Evolutionary conservation across 2,113 vertebrate species (phyloP).

Genomic region (Microtus richardsoni): DNA sequence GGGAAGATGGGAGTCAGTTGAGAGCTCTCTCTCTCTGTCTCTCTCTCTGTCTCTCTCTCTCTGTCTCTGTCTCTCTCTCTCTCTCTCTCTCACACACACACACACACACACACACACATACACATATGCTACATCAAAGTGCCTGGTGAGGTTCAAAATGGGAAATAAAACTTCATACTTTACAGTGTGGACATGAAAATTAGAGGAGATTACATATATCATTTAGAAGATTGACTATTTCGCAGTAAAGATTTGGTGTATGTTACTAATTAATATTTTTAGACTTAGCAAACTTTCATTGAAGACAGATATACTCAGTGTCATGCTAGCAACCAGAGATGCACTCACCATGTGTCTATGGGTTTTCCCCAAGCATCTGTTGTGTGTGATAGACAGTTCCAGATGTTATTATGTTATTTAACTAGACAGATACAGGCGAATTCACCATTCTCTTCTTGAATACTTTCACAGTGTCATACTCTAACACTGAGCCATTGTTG

Average conservation of each 20-base stretch:
- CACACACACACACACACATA: too few species aligned
- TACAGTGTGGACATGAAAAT: background rate
- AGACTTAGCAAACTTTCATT: background rate
- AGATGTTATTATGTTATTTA: background rate
- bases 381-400: background rate
- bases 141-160: background rate
- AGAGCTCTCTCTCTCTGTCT: too few species aligned
- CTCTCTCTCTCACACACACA: too few species aligned
- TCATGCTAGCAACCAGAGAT: background rate
- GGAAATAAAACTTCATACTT: background rate
- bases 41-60: too few species aligned
- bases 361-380: background rate
- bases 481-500: background rate
- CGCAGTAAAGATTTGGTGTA: background rate
- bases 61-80: too few species aligned
- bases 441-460: background rate
- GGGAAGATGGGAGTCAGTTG: background rate
- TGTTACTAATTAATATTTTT: background rate
- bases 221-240: background rate
- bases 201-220: background rate
- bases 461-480: background rate
- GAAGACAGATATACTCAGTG: background rate
- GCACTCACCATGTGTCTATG: background rate
- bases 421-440: background rate
- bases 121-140: accelerated